Percentiles rank a stretch among this genome's conserved stretches.
Evolutionary conservation across 2,113 vertebrate species (phyloP).

Genomic region (Rafetus swinhoei): DNA sequence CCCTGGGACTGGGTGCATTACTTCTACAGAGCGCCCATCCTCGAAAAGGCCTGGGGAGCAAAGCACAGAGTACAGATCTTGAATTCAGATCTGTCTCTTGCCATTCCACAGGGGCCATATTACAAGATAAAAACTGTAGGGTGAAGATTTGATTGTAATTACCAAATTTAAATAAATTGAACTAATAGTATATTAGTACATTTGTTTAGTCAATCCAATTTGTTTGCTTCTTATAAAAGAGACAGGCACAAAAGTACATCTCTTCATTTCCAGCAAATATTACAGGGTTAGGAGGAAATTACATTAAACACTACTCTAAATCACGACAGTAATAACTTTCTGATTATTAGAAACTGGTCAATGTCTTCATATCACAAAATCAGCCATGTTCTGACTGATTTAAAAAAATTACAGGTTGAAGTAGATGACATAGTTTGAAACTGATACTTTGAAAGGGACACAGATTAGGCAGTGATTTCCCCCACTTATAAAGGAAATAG

Average conservation of each 20-base stretch:
- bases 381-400: not conserved
- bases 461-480: not conserved
- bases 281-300: not conserved
- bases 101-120: not conserved
- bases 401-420: not conserved
- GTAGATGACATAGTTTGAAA: not conserved
- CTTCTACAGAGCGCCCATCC: not conserved
- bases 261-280: not conserved
- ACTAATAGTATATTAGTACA: not conserved
- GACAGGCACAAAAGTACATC: not conserved
- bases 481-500: not conserved
- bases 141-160: not conserved
- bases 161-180: not conserved
- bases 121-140: not conserved
- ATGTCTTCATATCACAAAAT: not conserved
- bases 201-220: conserved; percentile 22
- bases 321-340: not conserved
- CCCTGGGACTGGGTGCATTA: not conserved
- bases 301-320: not conserved
- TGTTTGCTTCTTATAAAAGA: not conserved
- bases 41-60: not conserved
- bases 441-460: not conserved
- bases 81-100: not conserved
- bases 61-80: not conserved
- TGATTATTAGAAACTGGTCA: not conserved